Percentiles rank a stretch among this genome's conserved stretches.
phyloP scores from a whole-genome alignment of 2,113 vertebrate genomes.

The Poecilia latipinna region DNA sequence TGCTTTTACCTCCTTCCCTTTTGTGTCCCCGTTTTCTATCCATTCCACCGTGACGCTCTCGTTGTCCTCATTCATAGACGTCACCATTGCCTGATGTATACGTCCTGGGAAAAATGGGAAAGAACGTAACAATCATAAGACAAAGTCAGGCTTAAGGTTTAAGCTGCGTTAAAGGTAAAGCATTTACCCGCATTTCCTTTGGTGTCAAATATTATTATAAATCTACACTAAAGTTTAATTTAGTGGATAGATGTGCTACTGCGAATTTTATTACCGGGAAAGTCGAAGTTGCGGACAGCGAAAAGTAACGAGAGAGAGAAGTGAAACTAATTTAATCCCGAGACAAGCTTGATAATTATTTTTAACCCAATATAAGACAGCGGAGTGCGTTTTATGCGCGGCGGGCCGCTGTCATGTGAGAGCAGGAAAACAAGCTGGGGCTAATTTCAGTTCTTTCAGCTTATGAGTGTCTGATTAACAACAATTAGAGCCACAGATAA shows the following conservation, averaged over 20 bases:
- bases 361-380: background rate
- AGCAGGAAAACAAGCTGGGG: background rate
- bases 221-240: too few species aligned
- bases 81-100: slow-evolving; percentile 98
- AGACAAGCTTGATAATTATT: background rate
- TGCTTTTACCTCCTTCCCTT: slow-evolving; percentile 92
- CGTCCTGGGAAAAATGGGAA: slow-evolving; percentile 77
- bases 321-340: background rate
- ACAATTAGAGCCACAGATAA: slow-evolving; percentile 16
- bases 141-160: background rate
- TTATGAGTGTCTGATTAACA: slow-evolving; percentile 24
- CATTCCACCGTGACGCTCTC: slow-evolving; percentile 98
- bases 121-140: slow-evolving; percentile 31
- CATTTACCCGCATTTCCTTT: too few species aligned
- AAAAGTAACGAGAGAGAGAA: background rate
- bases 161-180: too few species aligned
- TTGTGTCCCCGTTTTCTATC: slow-evolving; percentile 99
- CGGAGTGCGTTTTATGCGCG: background rate
- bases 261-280: background rate
- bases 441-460: slow-evolving; percentile 17
- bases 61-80: slow-evolving; percentile 94
- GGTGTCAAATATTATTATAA: too few species aligned
- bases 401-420: background rate
- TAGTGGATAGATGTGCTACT: too few species aligned
- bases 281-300: background rate